Percentiles rank a stretch among this genome's conserved stretches.
Conservation (phyloP, 2,888 invertebrate species). For the Zelleria hepariella region DNA sequence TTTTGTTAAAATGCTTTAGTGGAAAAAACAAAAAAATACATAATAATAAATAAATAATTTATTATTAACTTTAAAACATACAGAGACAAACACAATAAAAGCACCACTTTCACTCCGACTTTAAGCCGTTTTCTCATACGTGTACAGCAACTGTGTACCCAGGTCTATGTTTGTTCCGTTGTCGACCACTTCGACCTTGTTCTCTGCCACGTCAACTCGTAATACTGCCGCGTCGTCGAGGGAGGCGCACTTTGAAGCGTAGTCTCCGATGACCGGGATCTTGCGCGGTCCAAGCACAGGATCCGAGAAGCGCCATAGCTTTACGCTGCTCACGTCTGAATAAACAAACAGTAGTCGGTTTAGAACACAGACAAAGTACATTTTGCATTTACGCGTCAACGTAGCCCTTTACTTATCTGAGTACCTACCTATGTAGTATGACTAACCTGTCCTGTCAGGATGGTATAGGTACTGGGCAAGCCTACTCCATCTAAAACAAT, state of each 20-base stretch:
- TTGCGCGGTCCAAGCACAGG: slow-evolving; percentile 80
- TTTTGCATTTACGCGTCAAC: too few species aligned
- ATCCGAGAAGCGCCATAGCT: slow-evolving; percentile 85
- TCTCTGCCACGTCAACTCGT: slow-evolving; percentile 55
- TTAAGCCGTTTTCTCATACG: slow-evolving; percentile 41
- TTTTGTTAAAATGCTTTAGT: too few species aligned
- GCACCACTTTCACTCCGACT: not conserved
- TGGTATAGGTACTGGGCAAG: too few species aligned
- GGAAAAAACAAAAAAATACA: not conserved
- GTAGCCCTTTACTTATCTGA: too few species aligned
- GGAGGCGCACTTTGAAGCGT: slow-evolving; percentile 72
- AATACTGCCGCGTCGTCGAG: slow-evolving; percentile 64
- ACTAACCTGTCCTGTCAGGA: too few species aligned
- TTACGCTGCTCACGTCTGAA: slow-evolving; percentile 74
- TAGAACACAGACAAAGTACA: too few species aligned
- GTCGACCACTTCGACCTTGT: slow-evolving; percentile 50
- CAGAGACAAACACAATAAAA: slow-evolving; percentile 8
- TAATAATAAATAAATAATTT: slow-evolving; percentile 23
- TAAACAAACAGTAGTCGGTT: too few species aligned
- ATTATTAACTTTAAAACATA: slow-evolving; percentile 16
- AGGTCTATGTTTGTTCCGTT: slow-evolving; percentile 58
- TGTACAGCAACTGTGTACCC: slow-evolving; percentile 69
- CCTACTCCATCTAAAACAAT: too few species aligned
- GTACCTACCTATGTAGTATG: too few species aligned
- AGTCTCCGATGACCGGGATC: slow-evolving; percentile 79